Evolutionary conservation across 2,797 vertebrate species (phyloP).

Genomic region (Xiphorhynchus erythropygius): DNA sequence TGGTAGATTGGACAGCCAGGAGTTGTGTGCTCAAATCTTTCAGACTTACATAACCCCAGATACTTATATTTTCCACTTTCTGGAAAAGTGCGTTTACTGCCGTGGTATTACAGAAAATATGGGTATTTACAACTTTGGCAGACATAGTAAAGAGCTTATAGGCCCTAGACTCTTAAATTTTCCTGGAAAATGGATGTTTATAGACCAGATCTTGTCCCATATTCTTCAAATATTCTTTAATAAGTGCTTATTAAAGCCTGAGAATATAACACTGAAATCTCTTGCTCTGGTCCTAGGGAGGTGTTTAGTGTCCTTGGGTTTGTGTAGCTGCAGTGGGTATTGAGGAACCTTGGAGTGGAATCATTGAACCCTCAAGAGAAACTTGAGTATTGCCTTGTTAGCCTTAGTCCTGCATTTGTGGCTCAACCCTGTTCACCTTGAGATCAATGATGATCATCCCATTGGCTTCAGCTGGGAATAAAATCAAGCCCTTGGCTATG

Average conservation of each 20-base stretch:
- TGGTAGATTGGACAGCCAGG: background rate
- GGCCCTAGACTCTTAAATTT: background rate
- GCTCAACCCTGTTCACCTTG: background rate
- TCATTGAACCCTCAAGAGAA: background rate
- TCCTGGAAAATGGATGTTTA: background rate
- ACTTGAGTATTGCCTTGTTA: background rate
- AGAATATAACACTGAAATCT: background rate
- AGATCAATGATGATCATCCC: background rate
- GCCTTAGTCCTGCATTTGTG: background rate
- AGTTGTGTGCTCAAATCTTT: background rate
- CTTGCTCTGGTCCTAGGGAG: background rate
- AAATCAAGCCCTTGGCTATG: background rate
- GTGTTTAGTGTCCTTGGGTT: background rate
- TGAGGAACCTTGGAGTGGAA: background rate
- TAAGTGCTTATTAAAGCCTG: background rate
- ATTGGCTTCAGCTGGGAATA: background rate
- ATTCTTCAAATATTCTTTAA: background rate
- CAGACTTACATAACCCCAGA: fast-evolving
- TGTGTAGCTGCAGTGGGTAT: background rate
- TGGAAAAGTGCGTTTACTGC: background rate
- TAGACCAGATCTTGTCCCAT: background rate
- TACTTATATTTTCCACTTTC: background rate
- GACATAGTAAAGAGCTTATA: background rate
- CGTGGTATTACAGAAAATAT: background rate
- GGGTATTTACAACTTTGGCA: background rate